These are phyloP conservation scores for Colaptes auratus DNA, from an alignment of 2,113 vertebrate species.

Conservation along the genomic window DNA sequence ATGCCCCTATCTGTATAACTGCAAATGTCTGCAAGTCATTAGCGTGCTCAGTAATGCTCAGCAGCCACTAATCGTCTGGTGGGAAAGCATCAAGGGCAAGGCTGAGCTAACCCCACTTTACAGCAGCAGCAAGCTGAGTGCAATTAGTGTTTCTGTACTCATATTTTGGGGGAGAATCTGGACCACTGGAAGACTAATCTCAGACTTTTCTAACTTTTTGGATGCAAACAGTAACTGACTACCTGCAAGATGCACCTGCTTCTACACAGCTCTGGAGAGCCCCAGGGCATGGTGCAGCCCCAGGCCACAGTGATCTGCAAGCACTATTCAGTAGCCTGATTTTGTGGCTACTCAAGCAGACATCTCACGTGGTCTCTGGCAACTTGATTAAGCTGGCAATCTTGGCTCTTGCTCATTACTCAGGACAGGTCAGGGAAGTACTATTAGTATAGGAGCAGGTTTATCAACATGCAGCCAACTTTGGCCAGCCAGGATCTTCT, in stretches of 20 bases:
- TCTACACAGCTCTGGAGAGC: neutral
- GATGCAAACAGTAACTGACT: neutral
- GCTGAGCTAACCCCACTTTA: rapidly evolving
- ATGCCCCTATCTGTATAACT: neutral
- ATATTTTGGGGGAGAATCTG: neutral
- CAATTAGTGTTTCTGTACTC: neutral
- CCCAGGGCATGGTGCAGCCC: neutral
- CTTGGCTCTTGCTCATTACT: neutral
- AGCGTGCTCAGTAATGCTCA: neutral
- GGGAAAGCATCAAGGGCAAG: constrained; percentile 5
- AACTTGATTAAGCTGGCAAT: neutral
- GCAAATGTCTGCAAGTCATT: constrained; percentile 39
- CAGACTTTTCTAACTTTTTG: neutral
- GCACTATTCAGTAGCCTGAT: neutral
- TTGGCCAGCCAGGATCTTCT: neutral
- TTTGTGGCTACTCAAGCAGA: neutral
- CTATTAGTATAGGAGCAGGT: neutral
- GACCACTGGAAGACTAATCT: neutral
- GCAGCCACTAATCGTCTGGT: neutral
- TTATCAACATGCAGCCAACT: neutral
- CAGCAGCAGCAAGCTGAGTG: neutral
- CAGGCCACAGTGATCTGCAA: neutral
- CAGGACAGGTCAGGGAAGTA: neutral
- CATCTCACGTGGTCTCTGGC: neutral
- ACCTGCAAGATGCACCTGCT: neutral